Evolutionary conservation across 1,140 invertebrate genomes (phyloP), one percentile per base, ranked within the genome.

Genomic region (Danaus plexippus): DNA sequence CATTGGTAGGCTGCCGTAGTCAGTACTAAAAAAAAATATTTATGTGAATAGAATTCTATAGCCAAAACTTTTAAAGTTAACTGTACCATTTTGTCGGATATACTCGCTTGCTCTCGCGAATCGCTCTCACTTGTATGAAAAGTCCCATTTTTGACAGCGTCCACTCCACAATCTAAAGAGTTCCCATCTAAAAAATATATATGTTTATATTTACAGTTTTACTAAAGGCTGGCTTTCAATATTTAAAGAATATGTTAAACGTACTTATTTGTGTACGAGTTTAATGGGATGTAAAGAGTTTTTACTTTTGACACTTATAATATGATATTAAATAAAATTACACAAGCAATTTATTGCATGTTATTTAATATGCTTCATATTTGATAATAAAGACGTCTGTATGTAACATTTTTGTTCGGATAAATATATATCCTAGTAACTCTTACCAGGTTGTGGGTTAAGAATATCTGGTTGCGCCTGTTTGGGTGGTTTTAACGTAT

Each of bases 401-500:
- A 32, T 32, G 1, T 32, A 2, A 32, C 7, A 32, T 32, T 32
- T 32, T 1, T 8, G 22, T 8, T 32, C 4, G 1, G 7, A 32
- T 32, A 32, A 32, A 32, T 32, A 32, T 32, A 32, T 32, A 32
- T 7, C 5, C 22, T 32, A 32, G 22, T 42, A 44, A 18, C 22
- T 40, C 63, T 70, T 75, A 86, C 80, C 83, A 56, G 73, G 74
- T 18, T 80, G 79, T 43, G 80, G 83, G 63, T 85, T 86, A 15
- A 86, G 67, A 57, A 86, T 86, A 52, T 86, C 83, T 7, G 83
- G 83, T 50, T 86, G 83, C 0, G 73, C 75, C 50, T 85, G 80
- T 52, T 78, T 80, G 0, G 74, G 62, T 10, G 83, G 78, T 53
- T 85, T 86, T 13, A 86, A 53, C 1, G 83, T 86, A 51, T 82